phyloP scores from a whole-genome alignment of 2,113 vertebrate genomes.

The Austrofundulus limnaeus region DNA sequence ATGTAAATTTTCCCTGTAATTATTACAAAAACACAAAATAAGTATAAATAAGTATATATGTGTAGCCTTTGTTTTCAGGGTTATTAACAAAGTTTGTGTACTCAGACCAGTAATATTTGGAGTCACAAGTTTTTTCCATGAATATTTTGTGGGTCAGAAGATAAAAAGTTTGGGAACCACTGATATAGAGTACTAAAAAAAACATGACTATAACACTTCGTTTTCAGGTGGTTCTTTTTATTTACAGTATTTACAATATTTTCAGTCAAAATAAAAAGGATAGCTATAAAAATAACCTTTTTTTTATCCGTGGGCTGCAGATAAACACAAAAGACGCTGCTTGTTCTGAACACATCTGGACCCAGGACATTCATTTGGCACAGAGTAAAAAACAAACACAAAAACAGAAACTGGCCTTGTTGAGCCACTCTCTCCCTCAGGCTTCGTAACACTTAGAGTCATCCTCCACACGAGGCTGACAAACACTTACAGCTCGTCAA shows the following conservation, averaged over 20 bases:
- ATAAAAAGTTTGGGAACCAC: too few species aligned
- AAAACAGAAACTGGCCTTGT: conserved; percentile 8
- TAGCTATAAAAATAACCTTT: conserved; percentile 67
- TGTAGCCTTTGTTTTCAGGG: too few species aligned
- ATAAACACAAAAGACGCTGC: conserved; percentile 38
- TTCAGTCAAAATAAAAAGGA: conserved; percentile 37
- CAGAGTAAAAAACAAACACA: conserved; percentile 19
- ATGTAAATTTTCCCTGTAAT: too few species aligned
- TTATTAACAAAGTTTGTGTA: too few species aligned
- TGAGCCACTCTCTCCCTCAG: conserved; percentile 22
- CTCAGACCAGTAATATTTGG: too few species aligned
- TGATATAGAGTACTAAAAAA: too few species aligned
- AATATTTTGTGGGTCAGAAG: too few species aligned
- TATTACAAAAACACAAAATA: too few species aligned
- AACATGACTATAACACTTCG: background rate
- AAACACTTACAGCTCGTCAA: background rate
- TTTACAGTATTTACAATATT: conserved; percentile 58
- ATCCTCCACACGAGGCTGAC: background rate
- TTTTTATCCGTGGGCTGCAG: conserved; percentile 30
- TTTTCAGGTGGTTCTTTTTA: conserved; percentile 8
- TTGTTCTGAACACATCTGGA: conserved; percentile 41
- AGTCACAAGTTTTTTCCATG: too few species aligned
- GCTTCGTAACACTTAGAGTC: conserved; percentile 15
- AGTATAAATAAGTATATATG: too few species aligned
- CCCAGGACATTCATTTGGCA: conserved; percentile 36